These are phyloP conservation scores for Eupithecia dodoneata DNA, from an alignment of 2,888 invertebrate species.

Conservation along the genomic window DNA sequence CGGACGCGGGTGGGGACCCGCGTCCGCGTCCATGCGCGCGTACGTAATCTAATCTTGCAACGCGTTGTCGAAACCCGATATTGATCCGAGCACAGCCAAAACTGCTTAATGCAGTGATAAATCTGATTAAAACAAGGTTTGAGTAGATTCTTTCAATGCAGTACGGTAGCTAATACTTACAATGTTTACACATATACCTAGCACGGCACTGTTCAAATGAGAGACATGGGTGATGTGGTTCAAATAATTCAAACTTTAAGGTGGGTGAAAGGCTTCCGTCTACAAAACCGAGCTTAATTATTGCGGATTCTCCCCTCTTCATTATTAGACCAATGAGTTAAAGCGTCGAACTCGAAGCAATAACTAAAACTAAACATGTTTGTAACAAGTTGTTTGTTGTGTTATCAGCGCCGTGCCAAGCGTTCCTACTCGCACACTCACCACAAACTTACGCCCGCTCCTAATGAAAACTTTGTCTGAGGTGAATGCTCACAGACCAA, in stretches of 20 bases:
- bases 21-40: slow-evolving; percentile 51
- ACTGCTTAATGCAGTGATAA: neutral
- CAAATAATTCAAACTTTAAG: slow-evolving; percentile 6
- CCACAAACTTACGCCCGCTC: slow-evolving; percentile 76
- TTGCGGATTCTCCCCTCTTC: slow-evolving; percentile 70
- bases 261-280: slow-evolving; percentile 37
- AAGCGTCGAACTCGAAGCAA: slow-evolving; percentile 80
- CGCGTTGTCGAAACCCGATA: slow-evolving; percentile 62
- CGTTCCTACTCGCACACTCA: slow-evolving; percentile 75
- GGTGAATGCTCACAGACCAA: slow-evolving; percentile 62
- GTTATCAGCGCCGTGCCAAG: slow-evolving; percentile 82
- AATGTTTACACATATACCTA: neutral
- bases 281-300: slow-evolving; percentile 72
- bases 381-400: slow-evolving; percentile 84
- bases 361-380: slow-evolving; percentile 84
- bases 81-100: neutral
- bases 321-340: slow-evolving; percentile 81
- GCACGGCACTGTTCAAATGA: neutral
- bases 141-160: neutral
- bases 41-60: slow-evolving; percentile 75
- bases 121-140: neutral
- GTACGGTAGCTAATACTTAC: neutral
- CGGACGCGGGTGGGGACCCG: slow-evolving; percentile 36
- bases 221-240: neutral
- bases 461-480: slow-evolving; percentile 80